These are phyloP conservation scores for Cyrtodaria siliqua DNA, from an alignment of 2,888 invertebrate genomes.

Conservation along the genomic window DNA sequence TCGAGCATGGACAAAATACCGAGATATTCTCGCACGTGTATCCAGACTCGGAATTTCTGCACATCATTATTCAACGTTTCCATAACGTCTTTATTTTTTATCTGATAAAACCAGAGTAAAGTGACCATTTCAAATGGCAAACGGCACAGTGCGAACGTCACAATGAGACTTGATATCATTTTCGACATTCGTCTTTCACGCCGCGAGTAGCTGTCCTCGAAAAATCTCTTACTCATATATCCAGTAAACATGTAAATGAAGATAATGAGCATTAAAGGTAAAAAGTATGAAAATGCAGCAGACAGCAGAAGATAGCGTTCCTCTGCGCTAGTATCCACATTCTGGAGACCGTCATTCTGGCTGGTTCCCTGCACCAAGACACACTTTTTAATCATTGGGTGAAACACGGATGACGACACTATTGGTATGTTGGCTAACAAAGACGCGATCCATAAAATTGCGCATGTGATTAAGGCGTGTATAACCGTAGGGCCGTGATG, in stretches of 20 bases:
- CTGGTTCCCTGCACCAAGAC: slow-evolving; percentile 30
- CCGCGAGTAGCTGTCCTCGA: slow-evolving; percentile 77
- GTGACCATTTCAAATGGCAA: slow-evolving; percentile 73
- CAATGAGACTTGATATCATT: slow-evolving; percentile 73
- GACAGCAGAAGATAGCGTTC: slow-evolving; percentile 56
- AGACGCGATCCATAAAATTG: slow-evolving; percentile 70
- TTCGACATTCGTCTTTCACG: slow-evolving; percentile 74
- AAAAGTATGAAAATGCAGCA: slow-evolving; percentile 71
- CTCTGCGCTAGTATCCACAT: slow-evolving; percentile 45
- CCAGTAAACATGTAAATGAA: slow-evolving; percentile 75
- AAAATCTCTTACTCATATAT: slow-evolving; percentile 75
- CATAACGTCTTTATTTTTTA: slow-evolving; percentile 46
- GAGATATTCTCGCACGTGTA: slow-evolving; percentile 58
- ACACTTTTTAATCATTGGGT: slow-evolving; percentile 41
- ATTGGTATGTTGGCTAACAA: slow-evolving; percentile 73
- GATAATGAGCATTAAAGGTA: slow-evolving; percentile 72
- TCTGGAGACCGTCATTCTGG: slow-evolving; percentile 6
- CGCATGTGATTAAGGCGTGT: slow-evolving; percentile 69
- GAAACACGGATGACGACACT: slow-evolving; percentile 48
- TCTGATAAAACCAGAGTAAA: slow-evolving; percentile 68
- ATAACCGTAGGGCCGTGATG: slow-evolving; percentile 66
- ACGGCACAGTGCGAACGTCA: slow-evolving; percentile 73
- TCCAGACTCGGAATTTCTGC: slow-evolving; percentile 53
- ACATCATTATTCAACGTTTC: slow-evolving; percentile 39
- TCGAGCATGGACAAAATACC: slow-evolving; percentile 73